phyloP scores from a whole-genome alignment of 2,113 vertebrate genomes.

The Urocynchramus pylzowi region DNA sequence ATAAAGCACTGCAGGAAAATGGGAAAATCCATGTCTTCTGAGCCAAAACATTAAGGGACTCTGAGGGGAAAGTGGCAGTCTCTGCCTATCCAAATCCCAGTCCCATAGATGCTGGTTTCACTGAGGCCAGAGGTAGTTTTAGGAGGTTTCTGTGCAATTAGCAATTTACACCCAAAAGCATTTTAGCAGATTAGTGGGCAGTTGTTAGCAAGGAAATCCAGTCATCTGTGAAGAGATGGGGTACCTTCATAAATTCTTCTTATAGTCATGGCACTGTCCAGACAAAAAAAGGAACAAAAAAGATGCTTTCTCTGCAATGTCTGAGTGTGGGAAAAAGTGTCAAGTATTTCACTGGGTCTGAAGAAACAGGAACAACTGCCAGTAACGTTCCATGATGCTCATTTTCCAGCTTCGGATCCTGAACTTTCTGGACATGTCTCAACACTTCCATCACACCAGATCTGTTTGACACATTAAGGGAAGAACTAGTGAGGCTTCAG shows the following conservation, averaged over 20 bases:
- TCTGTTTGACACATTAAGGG: not conserved
- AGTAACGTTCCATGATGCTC: accelerated
- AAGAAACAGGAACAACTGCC: not conserved
- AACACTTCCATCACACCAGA: not conserved
- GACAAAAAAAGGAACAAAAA: not conserved
- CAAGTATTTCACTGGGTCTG: not conserved
- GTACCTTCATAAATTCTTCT: not conserved
- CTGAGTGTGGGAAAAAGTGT: not conserved
- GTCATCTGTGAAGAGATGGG: not conserved
- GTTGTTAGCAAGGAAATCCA: not conserved
- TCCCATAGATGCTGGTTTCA: not conserved
- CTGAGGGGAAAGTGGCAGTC: accelerated
- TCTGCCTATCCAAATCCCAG: not conserved
- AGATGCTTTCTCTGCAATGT: not conserved
- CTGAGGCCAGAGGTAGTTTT: not conserved
- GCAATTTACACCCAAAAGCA: not conserved
- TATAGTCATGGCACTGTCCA: not conserved
- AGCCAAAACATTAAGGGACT: not conserved
- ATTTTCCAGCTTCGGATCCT: not conserved
- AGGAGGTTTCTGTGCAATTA: not conserved
- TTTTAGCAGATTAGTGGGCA: not conserved
- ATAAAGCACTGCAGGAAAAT: not conserved
- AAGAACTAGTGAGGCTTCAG: not conserved
- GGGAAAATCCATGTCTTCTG: not conserved
- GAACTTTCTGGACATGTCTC: not conserved